Base-by-base conservation (phyloP, 2,113 vertebrate species). In the Ameiurus melas region DNA sequence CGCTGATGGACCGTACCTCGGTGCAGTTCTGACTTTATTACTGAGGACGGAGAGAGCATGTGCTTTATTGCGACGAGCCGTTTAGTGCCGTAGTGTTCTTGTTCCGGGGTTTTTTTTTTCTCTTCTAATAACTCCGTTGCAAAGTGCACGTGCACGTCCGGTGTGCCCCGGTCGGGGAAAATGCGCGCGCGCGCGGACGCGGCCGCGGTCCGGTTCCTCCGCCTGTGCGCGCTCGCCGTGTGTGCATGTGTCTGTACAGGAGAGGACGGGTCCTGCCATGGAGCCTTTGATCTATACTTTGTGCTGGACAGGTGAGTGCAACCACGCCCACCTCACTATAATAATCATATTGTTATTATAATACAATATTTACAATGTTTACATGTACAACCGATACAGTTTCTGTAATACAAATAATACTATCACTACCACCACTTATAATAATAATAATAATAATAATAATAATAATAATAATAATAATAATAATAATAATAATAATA, bases 271-370 rank as follows among this genome's bases (percentile, higher is more conserved):
- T 96, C 96, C 6, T 99, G 98, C 91, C 94, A 94, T 89, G 96
- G 95, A 87, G 97, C 97, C 1, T 98, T 98, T 92, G 97, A 99
- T 91, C 92, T 98, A 82, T 98, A 98, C 92, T 98, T 98, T 91
- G 89, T 95, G 1, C 88, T 96, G 17, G 95, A 96, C 93, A 94
- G 93, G 95, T 96, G 87, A 94, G 94, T 85, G 62, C 22, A 43
- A 16, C 80, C 80, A 83, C 80, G 80, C 80, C 80, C 80, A 83
- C 22, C 4, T 36, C 17, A 57, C 1, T 13, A 80, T 33, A 33
- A 55, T 51, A 27, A 47, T 53, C 27, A 27, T 16, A 33, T 30
- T n/a, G 51, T 51, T n/a, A 78, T 14, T n/a, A 78, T 2, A 51
- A 47, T 25, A 60, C 20, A 62, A 8, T 62, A 58, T 58, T 20